Base-by-base conservation (phyloP, 1,140 invertebrate genomes). In the Brachystomella parvula region DNA sequence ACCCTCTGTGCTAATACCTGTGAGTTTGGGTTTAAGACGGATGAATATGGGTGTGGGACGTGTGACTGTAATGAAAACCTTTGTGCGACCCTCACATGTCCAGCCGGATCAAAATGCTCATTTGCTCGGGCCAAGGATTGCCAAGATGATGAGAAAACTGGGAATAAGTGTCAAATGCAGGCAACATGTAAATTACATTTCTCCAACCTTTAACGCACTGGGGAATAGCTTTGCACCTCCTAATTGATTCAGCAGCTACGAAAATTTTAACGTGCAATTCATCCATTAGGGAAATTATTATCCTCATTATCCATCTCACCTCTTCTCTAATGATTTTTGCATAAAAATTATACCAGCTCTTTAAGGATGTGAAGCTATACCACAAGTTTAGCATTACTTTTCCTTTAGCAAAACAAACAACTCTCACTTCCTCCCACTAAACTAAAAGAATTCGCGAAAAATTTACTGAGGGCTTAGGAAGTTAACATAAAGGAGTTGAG, bases 51-150 rank as follows among this genome's bases (percentile, higher is more conserved):
- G 2, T 93, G 89, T 74, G 84, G 86, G 2, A 89, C 85, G 19
- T 93, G 90, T 74, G 89, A 90, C 76, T 92, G 90, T 75, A 56
- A 56, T 29, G 88, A 89, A 47, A 84, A 90, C 76, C 89, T 89
- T 3, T 92, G 90, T 71, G 84, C 88, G 64, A 87, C 87, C 2
- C 89, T 86, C 74, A 82, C 82, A 1, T 92, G 89, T 74, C 80
- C 84, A 1, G 79, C 81, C 2, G 86, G 83, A 15, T 85, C 89
- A 65, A 85, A 88, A 72, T 92, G 89, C 69, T 82, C 61, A 39
- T 47, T 74, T 19, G 62, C 66, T n/a, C 70, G 44, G 26, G 57
- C 65, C 31, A 47, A 60, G 21, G 21, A 57, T 26, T 71, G 69
- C 47, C 19, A 44, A 33, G 35, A 21, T n/a, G 35, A 24, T 31